Base-by-base conservation (phyloP, 1,140 invertebrate genomes). In the Phymorhynchus buccinoides region DNA sequence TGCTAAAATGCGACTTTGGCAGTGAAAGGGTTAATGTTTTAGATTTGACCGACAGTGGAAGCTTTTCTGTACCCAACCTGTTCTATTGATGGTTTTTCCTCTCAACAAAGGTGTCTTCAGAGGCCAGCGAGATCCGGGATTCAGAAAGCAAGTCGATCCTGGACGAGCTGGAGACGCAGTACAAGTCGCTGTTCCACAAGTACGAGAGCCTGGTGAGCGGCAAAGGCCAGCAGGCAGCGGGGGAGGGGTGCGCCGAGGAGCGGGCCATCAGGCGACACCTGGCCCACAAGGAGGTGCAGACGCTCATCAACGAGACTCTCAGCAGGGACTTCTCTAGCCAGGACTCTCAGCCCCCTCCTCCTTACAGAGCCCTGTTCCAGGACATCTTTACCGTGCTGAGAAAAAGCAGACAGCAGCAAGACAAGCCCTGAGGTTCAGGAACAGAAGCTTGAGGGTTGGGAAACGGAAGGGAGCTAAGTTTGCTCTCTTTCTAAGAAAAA, bases 311-410 rank as follows among this genome's bases (percentile, higher is more conserved):
- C 83, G 73, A 91, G 80, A 88, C 87, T 4, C 77, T 86, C 35
- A 85, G 84, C 73, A 81, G 86, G 44, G 87, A 88, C 71, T 88
- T 85, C 68, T 86, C 80, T 44, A 89, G 89, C 56, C 87, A 90
- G 77, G 85, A 88, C 56, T 86, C 88, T 48, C 90, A 90, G 32
- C 97, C 97, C n/a, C 97, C 97, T 30, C 97, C 97, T 0, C 96
- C 97, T 89, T 98, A 98, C 91, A 95, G 96, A n/a, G 96, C 96
- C 88, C 93, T 98, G 16, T 98, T 98, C 92, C 96, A 96, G 87
- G 97, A 98, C 92, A 98, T 98, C 83, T 98, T 98, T 91, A 96
- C 96, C 12, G 97, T 97, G 0, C 93, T 98, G 42, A 87, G 90
- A 32, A 91, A 92, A 83, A 89, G 88, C 56, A 62, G 56, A 62